Percentiles rank a stretch among this genome's conserved stretches.
These are phyloP conservation scores for Pelobates fuscus DNA, from an alignment of 2,113 vertebrate species.

Conservation along the genomic window DNA sequence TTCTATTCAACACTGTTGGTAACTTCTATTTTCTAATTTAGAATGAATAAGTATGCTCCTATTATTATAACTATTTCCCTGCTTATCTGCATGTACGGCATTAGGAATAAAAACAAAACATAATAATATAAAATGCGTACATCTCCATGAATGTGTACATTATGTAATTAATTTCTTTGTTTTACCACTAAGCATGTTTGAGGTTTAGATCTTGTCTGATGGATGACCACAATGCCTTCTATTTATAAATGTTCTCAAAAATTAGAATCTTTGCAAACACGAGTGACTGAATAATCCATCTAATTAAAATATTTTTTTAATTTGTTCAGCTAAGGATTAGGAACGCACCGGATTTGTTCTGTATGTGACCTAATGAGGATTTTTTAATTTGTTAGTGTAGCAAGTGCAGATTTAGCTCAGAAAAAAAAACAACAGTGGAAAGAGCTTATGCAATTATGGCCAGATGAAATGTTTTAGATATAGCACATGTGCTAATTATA, in stretches of 20 bases:
- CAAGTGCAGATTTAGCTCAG: neutral
- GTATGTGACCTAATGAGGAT: slow-evolving; percentile 5
- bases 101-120: too few relatives aligned
- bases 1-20: too few relatives aligned
- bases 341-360: neutral
- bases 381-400: neutral
- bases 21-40: too few relatives aligned
- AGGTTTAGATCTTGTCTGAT: too few relatives aligned
- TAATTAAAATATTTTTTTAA: slow-evolving; percentile 1
- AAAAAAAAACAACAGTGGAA: slow-evolving; percentile 17
- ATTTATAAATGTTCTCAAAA: neutral
- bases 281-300: neutral
- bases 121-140: too few relatives aligned
- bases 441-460: slow-evolving; percentile 2
- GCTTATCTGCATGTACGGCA: too few relatives aligned
- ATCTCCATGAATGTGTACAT: too few relatives aligned
- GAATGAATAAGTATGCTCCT: too few relatives aligned
- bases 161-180: too few relatives aligned
- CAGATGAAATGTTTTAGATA: neutral
- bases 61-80: too few relatives aligned
- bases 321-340: slow-evolving; percentile 5
- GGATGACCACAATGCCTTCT: neutral
- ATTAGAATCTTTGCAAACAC: neutral
- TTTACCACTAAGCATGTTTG: too few relatives aligned
- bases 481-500: slow-evolving; percentile 1